Evolutionary conservation across 2,797 vertebrate genomes (phyloP), one percentile per base, ranked within the genome.

Genomic region (Lophius americanus): DNA sequence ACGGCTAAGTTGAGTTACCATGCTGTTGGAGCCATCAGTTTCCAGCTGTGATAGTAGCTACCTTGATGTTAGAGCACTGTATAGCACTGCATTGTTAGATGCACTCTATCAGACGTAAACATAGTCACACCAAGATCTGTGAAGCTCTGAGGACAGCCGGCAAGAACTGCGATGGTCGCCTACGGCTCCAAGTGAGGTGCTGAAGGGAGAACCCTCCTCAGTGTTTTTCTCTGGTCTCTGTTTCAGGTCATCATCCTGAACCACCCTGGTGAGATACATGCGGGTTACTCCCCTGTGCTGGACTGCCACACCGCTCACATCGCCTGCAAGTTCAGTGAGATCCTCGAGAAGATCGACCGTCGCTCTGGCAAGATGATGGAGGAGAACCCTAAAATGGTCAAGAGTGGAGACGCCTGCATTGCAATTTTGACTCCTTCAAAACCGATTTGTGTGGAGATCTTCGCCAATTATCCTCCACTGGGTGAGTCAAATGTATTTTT

Each of bases 291-390:
- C 41, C 93, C 93, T 0, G 93, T 94, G 53, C 84, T 94, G 58
- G 93, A 94, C 38, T 94, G 93, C 76, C 44, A 94, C 71, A 94
- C 93, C 0, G 92, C 92, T 82, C 93, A 94, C 86, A 94, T 94
- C 11, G 93, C 94, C 81, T 94, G 92, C 87, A 94, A 93, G 76
- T 95, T 94, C 79, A 66, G 48, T 0, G 93, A 95, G 79, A 85
- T 95, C 44, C 87, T 81, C 4, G 93, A 95, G 86, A 95, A 95
- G 87, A 93, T 95, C 1, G 94, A 95, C 81, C 93, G 94, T 55
- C 92, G 94, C 70, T 94, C 94, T 2, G 92, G 92, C 65, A 95
- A 95, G 83, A 92, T 89, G 77, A 60, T 94, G 9, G 93, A 95
- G 69, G 91, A 94, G 38, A 79, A 85, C 48, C 93, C 92, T 70